Conservation (phyloP, 2,113 vertebrate genomes). For the Eurypyga helias region DNA sequence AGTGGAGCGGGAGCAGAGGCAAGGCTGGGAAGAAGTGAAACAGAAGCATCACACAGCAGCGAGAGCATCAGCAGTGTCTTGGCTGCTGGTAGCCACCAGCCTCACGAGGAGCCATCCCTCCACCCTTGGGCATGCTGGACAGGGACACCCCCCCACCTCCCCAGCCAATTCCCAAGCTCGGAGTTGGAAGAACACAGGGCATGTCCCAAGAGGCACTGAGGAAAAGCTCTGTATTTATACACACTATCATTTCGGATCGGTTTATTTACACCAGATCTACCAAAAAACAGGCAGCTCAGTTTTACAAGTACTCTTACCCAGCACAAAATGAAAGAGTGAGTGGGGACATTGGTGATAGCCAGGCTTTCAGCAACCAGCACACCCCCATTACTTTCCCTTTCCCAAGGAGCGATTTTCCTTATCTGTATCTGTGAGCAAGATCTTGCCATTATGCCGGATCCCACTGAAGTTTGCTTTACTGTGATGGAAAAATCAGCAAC, state of each 20-base stretch:
- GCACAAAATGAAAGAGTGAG: neutral
- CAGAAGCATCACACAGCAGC: neutral
- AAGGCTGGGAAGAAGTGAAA: neutral
- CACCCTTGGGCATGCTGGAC: accelerated
- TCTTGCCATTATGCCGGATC: neutral
- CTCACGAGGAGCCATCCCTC: accelerated
- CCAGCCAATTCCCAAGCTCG: neutral
- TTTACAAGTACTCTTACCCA: neutral
- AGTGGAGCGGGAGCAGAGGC: neutral
- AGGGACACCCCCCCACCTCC: neutral
- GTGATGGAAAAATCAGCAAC: neutral
- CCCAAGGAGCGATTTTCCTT: neutral
- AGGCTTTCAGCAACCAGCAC: neutral
- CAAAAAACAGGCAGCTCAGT: neutral
- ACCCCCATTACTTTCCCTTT: neutral
- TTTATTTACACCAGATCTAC: neutral
- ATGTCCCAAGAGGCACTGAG: neutral
- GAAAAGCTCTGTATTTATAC: neutral
- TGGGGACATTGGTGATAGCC: accelerated
- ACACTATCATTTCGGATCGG: neutral
- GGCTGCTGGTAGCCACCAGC: accelerated
- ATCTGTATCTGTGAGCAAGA: neutral
- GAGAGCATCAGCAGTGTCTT: neutral
- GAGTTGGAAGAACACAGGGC: neutral
- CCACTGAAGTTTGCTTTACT: neutral